Conservation (phyloP, 2,797 vertebrate species). For the Sylvia borin region DNA sequence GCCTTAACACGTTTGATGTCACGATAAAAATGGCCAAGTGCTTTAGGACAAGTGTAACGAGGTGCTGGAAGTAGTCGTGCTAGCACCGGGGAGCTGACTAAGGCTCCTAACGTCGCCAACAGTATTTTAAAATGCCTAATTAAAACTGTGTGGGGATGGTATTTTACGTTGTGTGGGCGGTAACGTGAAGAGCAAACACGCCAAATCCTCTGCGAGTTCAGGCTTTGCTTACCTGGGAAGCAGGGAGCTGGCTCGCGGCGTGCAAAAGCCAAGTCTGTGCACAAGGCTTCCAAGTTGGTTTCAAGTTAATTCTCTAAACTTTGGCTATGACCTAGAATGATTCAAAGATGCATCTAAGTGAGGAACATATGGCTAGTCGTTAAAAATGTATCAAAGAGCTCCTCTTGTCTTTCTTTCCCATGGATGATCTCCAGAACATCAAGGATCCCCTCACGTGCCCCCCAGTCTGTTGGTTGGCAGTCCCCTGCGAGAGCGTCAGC, state of each 20-base stretch:
- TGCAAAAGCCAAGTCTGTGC: neutral
- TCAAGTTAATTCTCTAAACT: slow-evolving; percentile 69
- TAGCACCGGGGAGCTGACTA: neutral
- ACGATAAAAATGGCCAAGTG: neutral
- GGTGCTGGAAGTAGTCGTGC: neutral
- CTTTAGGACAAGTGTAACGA: neutral
- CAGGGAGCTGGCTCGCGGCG: neutral
- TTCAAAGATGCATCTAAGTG: slow-evolving; percentile 59
- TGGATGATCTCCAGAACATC: slow-evolving; percentile 18
- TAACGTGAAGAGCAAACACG: neutral
- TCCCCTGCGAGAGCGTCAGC: slow-evolving; percentile 10
- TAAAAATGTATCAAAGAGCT: slow-evolving; percentile 63
- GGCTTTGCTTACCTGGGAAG: neutral
- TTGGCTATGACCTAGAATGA: slow-evolving; percentile 68
- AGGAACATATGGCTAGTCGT: slow-evolving; percentile 63
- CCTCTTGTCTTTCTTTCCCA: neutral
- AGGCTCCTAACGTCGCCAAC: neutral
- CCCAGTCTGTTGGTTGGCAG: slow-evolving; percentile 32
- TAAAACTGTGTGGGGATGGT: neutral
- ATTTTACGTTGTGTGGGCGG: neutral
- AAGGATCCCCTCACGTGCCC: slow-evolving; percentile 16
- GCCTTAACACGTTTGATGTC: neutral
- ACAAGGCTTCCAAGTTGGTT: slow-evolving; percentile 17
- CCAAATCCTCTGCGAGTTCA: neutral
- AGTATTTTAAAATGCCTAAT: neutral